Conservation (phyloP, 1,140 invertebrate species). For the Drosophila kikkawai region DNA sequence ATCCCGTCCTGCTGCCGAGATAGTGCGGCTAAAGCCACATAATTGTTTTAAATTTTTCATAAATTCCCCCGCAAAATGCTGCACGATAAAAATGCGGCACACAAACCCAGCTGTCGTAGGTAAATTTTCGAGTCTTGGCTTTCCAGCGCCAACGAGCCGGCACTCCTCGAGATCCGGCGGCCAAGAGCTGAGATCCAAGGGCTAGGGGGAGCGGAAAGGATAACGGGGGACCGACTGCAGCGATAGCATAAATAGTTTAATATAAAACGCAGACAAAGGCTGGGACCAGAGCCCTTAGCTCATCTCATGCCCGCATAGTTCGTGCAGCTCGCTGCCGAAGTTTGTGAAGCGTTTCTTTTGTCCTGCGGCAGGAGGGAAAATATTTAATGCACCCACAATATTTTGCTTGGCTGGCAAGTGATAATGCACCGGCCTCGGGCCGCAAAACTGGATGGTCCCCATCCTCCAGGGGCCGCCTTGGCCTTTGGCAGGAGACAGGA, state of each 20-base stretch:
- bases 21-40: constrained; percentile 56
- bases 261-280: constrained; percentile 76
- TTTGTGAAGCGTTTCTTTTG: constrained; percentile 54
- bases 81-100: constrained; percentile 35
- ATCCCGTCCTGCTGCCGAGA: constrained; percentile 12
- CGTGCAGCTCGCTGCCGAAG: constrained; percentile 12
- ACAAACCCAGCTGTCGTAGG: constrained; percentile 37
- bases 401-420: constrained; percentile 61
- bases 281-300: constrained; percentile 39
- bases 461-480: constrained; percentile 11
- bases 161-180: constrained; percentile 39
- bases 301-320: constrained; percentile 57
- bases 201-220: no score
- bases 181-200: constrained; percentile 11
- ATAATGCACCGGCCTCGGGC: constrained; percentile 63
- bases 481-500: constrained; percentile 30
- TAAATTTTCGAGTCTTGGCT: constrained; percentile 48
- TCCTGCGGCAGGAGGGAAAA: constrained; percentile 51
- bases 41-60: constrained; percentile 76
- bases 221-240: constrained; percentile 6
- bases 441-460: neutral
- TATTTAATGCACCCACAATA: constrained; percentile 79
- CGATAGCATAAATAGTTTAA: constrained; percentile 71
- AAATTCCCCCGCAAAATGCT: constrained; percentile 71
- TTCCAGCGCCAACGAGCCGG: constrained; percentile 41